Evolutionary conservation across 2,797 vertebrate species (phyloP).

Genomic region (Pipistrellus kuhlii): DNA sequence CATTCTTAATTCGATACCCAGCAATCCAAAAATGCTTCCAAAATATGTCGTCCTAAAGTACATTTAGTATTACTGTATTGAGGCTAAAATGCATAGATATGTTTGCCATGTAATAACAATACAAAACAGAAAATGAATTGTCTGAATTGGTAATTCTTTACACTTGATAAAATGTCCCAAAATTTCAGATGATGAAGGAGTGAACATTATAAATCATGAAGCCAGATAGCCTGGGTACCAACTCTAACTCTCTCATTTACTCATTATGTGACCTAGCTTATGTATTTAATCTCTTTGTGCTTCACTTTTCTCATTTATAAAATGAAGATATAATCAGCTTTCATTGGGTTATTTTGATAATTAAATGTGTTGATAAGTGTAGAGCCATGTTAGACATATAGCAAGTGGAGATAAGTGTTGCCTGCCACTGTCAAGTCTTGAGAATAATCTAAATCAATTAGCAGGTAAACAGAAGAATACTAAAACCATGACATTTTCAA

Average conservation of each 20-base stretch:
- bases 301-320: slow-evolving; percentile 8
- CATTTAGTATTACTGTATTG: neutral
- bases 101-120: neutral
- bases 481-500: neutral
- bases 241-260: neutral
- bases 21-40: neutral
- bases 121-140: neutral
- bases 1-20: slow-evolving; percentile 65
- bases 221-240: neutral
- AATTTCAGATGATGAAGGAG: neutral
- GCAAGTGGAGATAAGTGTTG: neutral
- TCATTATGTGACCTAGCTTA: neutral
- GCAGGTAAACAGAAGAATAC: neutral
- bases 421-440: neutral
- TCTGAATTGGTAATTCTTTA: neutral
- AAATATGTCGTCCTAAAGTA: neutral
- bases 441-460: slow-evolving; percentile 22
- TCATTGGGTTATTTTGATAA: neutral
- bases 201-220: neutral
- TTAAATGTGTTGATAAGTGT: neutral
- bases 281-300: neutral
- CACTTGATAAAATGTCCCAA: neutral
- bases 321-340: slow-evolving; percentile 17
- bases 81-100: neutral
- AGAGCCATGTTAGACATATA: neutral